Evolutionary conservation across 2,797 vertebrate genomes (phyloP).

Genomic region (Sphenodon punctatus): DNA sequence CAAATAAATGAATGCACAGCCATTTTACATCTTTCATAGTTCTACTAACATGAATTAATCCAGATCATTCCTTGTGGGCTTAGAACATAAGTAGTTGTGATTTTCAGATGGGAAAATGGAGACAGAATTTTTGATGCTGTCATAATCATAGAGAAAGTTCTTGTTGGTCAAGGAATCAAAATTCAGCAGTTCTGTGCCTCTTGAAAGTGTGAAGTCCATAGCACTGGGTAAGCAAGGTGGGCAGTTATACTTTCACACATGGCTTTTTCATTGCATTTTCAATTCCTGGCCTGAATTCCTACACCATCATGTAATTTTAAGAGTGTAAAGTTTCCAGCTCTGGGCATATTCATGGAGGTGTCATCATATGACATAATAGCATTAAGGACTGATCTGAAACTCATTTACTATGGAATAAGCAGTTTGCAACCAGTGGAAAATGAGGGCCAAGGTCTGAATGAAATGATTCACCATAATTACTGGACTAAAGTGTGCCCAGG

Average conservation of each 20-base stretch:
- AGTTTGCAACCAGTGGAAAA: no score
- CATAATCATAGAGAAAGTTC: background rate
- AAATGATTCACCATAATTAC: no score
- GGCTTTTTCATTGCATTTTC: background rate
- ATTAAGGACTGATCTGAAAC: no score
- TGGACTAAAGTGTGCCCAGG: no score
- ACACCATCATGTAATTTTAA: background rate
- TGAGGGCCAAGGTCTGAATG: no score
- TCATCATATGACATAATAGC: no score
- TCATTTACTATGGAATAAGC: no score
- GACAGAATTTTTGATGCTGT: background rate
- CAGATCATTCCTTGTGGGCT: conserved; percentile 3
- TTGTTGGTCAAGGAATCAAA: background rate
- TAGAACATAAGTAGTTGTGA: background rate
- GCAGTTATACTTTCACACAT: background rate
- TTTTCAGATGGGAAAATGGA: background rate
- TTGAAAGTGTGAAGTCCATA: background rate
- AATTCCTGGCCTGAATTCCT: background rate
- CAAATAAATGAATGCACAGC: no score
- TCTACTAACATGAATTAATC: conserved; percentile 21
- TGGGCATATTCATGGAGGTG: no score
- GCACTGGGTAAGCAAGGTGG: background rate
- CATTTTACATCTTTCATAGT: conserved; percentile 21
- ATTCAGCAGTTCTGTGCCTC: background rate
- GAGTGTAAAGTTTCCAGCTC: no score